Evolutionary conservation across 2,797 vertebrate genomes (phyloP).

Genomic region (Melanotaenia parkinsoni): DNA sequence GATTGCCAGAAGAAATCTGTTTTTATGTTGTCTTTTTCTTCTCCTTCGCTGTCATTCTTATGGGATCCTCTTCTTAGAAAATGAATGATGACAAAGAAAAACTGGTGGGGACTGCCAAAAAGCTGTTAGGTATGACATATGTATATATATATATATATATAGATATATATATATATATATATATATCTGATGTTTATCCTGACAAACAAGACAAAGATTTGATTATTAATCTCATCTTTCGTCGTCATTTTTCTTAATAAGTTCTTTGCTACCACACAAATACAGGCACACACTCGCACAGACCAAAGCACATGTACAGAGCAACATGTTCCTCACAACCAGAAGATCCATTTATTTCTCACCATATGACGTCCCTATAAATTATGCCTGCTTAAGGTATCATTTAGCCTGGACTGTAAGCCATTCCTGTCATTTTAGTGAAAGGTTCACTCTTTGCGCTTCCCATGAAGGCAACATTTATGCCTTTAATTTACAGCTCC

Average conservation of each 20-base stretch:
- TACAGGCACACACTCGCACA: slow-evolving; percentile 17
- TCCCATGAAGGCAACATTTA: slow-evolving; percentile 83
- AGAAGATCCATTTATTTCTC: slow-evolving; percentile 75
- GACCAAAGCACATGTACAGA: slow-evolving; percentile 29
- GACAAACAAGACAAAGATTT: background rate
- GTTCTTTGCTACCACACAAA: slow-evolving; percentile 36
- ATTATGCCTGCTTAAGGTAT: slow-evolving; percentile 81
- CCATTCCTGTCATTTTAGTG: slow-evolving; percentile 81
- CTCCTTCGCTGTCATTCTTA: slow-evolving; percentile 70
- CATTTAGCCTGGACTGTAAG: slow-evolving; percentile 79
- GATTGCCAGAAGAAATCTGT: slow-evolving; percentile 60
- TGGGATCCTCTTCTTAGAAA: slow-evolving; percentile 62
- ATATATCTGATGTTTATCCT: no score
- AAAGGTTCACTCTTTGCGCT: slow-evolving; percentile 79
- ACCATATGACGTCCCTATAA: slow-evolving; percentile 75
- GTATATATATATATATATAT: slow-evolving; percentile 9
- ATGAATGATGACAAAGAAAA: slow-evolving; percentile 72
- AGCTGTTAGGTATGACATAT: slow-evolving; percentile 32
- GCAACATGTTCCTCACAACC: slow-evolving; percentile 61
- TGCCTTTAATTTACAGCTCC: slow-evolving; percentile 86
- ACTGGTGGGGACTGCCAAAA: slow-evolving; percentile 56
- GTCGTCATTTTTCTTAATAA: slow-evolving; percentile 85
- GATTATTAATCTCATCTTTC: slow-evolving; percentile 34
- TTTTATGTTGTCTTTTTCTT: slow-evolving; percentile 69
- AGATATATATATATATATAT: slow-evolving; percentile 7